phyloP scores from a whole-genome alignment of 2,113 vertebrate species.

The Dromas ardeola region DNA sequence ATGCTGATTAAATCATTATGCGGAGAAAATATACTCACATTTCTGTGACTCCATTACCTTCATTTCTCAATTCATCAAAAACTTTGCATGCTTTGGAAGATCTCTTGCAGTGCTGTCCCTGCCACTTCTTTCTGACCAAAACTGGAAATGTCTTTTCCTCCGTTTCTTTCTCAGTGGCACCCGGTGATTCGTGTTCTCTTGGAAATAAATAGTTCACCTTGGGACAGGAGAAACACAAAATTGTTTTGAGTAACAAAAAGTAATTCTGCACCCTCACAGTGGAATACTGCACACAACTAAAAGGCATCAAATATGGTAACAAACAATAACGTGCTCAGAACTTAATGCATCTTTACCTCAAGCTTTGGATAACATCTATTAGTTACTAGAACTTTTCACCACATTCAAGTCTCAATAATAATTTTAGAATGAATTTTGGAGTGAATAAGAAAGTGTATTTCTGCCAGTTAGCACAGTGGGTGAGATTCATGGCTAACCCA shows the following conservation, averaged over 20 bases:
- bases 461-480: neutral
- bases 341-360: neutral
- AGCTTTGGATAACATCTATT: neutral
- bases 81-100: neutral
- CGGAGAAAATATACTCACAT: neutral
- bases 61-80: neutral
- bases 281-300: neutral
- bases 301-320: neutral
- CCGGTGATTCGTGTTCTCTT: neutral
- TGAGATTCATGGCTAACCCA: neutral
- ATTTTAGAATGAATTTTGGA: neutral
- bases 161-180: neutral
- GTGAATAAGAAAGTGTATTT: neutral
- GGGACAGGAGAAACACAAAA: neutral
- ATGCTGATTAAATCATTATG: neutral
- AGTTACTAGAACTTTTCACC: neutral
- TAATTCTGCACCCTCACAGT: neutral
- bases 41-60: neutral
- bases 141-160: neutral
- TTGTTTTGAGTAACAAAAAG: neutral
- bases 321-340: neutral
- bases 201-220: neutral
- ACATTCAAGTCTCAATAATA: fast-evolving
- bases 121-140: neutral
- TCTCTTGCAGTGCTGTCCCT: neutral